Percentiles rank a stretch among this genome's conserved stretches.
Conservation (phyloP, 2,888 invertebrate species). For the Nemotelus nigrinus region DNA sequence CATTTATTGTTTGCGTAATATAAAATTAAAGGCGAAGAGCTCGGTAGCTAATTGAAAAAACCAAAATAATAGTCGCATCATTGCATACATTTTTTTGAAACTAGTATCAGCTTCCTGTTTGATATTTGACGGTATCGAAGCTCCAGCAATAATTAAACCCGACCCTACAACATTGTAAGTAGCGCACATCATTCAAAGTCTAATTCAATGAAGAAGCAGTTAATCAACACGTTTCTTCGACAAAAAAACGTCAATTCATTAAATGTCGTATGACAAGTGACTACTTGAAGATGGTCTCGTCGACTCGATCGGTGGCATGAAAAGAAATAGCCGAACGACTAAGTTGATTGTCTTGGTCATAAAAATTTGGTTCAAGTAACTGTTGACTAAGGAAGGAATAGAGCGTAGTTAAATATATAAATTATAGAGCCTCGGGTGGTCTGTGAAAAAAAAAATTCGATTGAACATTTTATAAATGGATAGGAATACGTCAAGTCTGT, state of each 20-base stretch:
- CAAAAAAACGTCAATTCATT: conserved; percentile 17
- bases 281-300: conserved; percentile 13
- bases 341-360: conserved; percentile 12
- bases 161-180: background rate
- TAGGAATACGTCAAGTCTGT: too few species aligned
- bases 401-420: conserved; percentile 24
- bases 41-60: too few species aligned
- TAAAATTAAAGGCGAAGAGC: too few species aligned
- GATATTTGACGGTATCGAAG: background rate
- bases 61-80: too few species aligned
- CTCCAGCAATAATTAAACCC: background rate
- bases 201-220: conserved; percentile 20
- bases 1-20: too few species aligned
- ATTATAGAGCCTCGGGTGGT: conserved; percentile 20
- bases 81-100: too few species aligned
- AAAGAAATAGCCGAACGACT: conserved; percentile 21
- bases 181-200: background rate
- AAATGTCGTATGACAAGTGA: conserved; percentile 42
- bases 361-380: conserved; percentile 39
- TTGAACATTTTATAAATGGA: too few species aligned
- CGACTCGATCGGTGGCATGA: conserved; percentile 26
- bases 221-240: conserved; percentile 29
- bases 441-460: background rate
- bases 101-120: too few species aligned
- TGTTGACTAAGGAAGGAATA: background rate